Base-by-base conservation (phyloP, 2,797 vertebrate genomes). In the Sebastiscus albofasciatus region DNA sequence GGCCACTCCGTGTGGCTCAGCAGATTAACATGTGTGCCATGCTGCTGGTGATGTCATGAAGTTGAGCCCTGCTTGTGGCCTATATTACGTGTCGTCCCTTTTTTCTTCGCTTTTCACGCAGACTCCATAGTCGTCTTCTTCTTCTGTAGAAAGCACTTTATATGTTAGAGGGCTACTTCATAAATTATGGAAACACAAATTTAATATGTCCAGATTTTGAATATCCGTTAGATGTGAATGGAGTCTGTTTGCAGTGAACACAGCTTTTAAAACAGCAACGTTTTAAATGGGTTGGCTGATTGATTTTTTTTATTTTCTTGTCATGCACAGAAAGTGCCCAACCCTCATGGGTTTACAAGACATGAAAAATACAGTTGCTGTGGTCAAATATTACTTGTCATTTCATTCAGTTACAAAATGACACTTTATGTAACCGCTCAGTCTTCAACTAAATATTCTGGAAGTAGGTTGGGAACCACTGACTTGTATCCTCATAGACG, bases 11-110 rank as follows among this genome's bases (percentile, higher is more conserved):
- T 75, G 73, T 61, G 80, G 83, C 89, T 89, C 86, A 89, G 31
- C 82, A 85, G 92, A 93, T 94, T 94, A 92, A 84, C 79, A 83
- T 76, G 69, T 79, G 83, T 83, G 88, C 77, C 65, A 60, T 68
- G 64, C 83, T 79, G 78, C 68, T 18, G 79, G 22, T 89, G 90
- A 90, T 92, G 89, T 90, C 90, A 88, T 82, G 69, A 83, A 62
- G 73, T 75, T 85, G 55, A 90, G 89, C 75, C 68, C 39, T 42
- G 73, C 34, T 64, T 61, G 52, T 89, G 90, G 87, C 89, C 90
- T 82, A 84, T 68, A 90, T 89, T 55, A 8, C n/a, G 4, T 6
- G 6, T 20, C 62, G 65, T 68, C 52, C 14, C 12, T 33, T 7
- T 29, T 60, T 68, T 67, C 36, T 66, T 71, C 61, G 55, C 26